Conservation (phyloP, 92 coral and sea anemone species). For the Umimayanthus chanpuru region DNA sequence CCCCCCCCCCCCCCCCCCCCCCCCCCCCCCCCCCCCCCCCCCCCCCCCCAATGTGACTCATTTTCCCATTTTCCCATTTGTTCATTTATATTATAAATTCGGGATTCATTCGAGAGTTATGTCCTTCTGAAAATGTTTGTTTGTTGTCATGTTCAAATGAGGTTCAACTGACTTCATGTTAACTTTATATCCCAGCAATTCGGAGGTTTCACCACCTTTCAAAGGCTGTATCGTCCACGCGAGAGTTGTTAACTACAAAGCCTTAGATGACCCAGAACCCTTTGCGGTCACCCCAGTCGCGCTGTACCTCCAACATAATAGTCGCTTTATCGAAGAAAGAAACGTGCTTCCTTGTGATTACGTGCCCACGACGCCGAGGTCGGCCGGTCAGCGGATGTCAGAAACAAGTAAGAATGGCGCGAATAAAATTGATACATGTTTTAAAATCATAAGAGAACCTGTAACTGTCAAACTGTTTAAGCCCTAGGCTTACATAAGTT, state of each 20-base stretch:
- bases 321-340: constrained; percentile 4
- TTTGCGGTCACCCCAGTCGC: not conserved
- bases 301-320: constrained; percentile 1
- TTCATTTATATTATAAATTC: too few relatives aligned
- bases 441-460: too few relatives aligned
- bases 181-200: not conserved
- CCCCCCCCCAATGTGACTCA: too few relatives aligned
- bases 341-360: constrained; percentile 24
- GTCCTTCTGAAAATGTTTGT: not conserved
- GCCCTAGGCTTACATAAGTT: too few relatives aligned
- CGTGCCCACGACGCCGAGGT: constrained; percentile 8
- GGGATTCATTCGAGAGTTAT: too few relatives aligned
- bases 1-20: too few relatives aligned
- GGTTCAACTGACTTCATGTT: not conserved
- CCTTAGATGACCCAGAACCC: not conserved
- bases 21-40: too few relatives aligned
- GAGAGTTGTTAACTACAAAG: constrained; percentile 16
- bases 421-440: too few relatives aligned
- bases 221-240: constrained; percentile 29
- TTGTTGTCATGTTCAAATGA: too few relatives aligned
- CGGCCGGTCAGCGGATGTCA: not conserved
- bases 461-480: too few relatives aligned
- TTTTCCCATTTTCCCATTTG: too few relatives aligned
- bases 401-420: not conserved
- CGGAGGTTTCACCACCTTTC: not conserved